These are phyloP conservation scores for Carduelis carduelis DNA, from an alignment of 2,797 vertebrate species.

Conservation along the genomic window DNA sequence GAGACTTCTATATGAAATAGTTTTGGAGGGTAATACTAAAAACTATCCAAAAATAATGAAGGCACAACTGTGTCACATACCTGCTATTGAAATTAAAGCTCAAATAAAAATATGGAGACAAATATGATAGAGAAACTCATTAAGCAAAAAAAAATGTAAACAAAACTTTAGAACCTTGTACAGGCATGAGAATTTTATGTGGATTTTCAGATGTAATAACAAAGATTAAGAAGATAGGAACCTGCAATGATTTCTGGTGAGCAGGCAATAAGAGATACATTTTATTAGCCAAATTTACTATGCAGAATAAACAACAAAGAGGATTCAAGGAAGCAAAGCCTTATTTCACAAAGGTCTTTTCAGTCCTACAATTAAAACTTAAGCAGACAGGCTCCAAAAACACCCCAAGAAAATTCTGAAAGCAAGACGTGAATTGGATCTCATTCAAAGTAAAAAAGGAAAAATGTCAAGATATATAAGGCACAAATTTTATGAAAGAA, in stretches of 20 bases:
- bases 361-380: conserved; percentile 48
- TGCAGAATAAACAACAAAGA: not conserved
- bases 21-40: not conserved
- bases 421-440: conserved; percentile 9
- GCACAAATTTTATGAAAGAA: not conserved
- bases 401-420: not conserved
- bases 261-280: not conserved
- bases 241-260: not conserved
- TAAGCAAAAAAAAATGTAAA: not conserved
- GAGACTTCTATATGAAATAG: not conserved
- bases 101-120: not conserved
- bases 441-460: conserved; percentile 24
- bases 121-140: not conserved
- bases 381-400: conserved; percentile 15
- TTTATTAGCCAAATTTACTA: conserved; percentile 25
- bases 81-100: not conserved
- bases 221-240: not conserved
- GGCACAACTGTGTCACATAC: not conserved
- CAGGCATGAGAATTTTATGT: not conserved
- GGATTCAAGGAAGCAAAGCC: not conserved
- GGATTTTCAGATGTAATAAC: not conserved
- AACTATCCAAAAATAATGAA: not conserved
- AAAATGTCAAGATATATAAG: not conserved
- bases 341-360: conserved; percentile 20
- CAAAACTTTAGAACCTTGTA: not conserved